Conservation (phyloP, 2,113 vertebrate genomes). For the Leuciscus idus region DNA sequence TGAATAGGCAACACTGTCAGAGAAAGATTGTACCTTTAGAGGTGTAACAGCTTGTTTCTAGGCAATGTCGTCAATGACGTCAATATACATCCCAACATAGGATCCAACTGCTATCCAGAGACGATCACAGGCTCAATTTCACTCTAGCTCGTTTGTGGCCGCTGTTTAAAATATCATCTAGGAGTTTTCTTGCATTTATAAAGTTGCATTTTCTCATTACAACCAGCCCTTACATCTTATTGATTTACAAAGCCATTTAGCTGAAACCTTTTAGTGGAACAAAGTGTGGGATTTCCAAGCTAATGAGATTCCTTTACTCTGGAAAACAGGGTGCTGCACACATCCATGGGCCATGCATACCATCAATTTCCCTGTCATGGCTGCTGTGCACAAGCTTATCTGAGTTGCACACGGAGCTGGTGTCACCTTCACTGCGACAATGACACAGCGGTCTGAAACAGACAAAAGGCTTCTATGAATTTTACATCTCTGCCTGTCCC, state of each 20-base stretch:
- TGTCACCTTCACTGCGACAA: constrained; percentile 70
- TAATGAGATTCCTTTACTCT: constrained; percentile 46
- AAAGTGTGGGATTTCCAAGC: constrained; percentile 11
- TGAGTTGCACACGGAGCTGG: constrained; percentile 36
- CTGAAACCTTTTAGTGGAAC: constrained; percentile 4
- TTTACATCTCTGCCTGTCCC: constrained; percentile 58
- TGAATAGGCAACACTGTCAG: not conserved
- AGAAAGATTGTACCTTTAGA: not conserved
- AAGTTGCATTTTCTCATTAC: constrained; percentile 16
- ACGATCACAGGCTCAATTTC: not conserved
- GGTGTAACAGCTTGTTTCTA: not conserved
- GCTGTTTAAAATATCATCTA: not conserved
- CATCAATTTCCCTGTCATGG: constrained; percentile 58
- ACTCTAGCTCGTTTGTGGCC: not conserved
- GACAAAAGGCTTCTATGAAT: constrained; percentile 61
- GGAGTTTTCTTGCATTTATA: not conserved
- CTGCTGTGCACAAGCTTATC: constrained; percentile 54
- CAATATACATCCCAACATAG: not conserved
- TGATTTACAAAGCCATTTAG: constrained; percentile 12
- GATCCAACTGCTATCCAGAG: not conserved
- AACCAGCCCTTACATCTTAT: not conserved
- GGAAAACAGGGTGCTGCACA: constrained; percentile 8
- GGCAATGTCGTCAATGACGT: not conserved
- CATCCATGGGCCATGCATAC: not conserved
- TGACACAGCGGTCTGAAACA: constrained; percentile 60